phyloP scores from a whole-genome alignment of 2,888 invertebrate species.

The Morpho achilles region DNA sequence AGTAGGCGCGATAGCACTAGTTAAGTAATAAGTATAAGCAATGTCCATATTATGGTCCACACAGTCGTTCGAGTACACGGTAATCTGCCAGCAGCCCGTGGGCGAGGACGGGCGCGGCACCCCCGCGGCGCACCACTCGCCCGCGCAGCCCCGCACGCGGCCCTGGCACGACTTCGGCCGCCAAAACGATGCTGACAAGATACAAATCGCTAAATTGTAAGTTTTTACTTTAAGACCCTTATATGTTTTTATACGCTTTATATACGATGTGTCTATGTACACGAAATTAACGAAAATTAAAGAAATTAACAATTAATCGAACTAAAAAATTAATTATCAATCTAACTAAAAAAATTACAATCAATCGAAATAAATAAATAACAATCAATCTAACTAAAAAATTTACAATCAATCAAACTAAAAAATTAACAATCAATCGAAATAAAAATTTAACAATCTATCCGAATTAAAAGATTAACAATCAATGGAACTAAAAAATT shows the following conservation, averaged over 20 bases:
- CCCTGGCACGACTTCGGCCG: constrained; percentile 97
- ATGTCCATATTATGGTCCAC: constrained; percentile 8
- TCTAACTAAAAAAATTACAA: no score
- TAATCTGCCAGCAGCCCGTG: constrained; percentile 87
- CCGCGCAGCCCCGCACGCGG: constrained; percentile 84
- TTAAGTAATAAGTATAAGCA: not conserved
- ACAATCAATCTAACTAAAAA: no score
- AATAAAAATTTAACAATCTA: no score
- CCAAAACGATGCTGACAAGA: constrained; percentile 96
- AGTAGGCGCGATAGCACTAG: no score
- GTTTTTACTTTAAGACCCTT: constrained; percentile 56
- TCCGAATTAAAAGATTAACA: no score
- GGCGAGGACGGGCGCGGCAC: constrained; percentile 80
- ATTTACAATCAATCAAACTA: no score
- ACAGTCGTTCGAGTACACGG: constrained; percentile 96
- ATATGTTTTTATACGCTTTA: not conserved
- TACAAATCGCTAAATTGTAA: constrained; percentile 99
- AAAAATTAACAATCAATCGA: no score
- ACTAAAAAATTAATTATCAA: not conserved
- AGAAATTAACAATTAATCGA: not conserved
- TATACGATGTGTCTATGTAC: no score
- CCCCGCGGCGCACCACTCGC: constrained; percentile 81
- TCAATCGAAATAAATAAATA: no score
- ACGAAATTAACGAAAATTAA: no score
- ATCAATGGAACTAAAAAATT: no score